Percentiles rank a stretch among this genome's conserved stretches.
These are phyloP conservation scores for Triplophysa siluroides DNA, from an alignment of 2,113 vertebrate species.

Conservation along the genomic window DNA sequence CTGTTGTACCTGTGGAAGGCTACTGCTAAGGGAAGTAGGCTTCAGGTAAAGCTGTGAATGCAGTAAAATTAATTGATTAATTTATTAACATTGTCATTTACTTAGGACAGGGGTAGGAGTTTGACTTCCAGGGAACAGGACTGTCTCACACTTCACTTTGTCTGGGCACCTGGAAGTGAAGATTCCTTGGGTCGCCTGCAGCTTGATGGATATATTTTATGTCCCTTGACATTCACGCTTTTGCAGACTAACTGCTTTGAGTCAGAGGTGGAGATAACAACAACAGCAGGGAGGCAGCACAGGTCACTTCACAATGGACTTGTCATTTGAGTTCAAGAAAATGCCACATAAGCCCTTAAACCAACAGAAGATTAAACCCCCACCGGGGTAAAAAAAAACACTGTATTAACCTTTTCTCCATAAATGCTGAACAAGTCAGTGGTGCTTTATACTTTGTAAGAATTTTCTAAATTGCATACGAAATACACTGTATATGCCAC, in stretches of 20 bases:
- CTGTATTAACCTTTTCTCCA: background rate
- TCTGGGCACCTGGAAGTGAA: background rate
- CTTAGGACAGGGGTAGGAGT: too few relatives aligned
- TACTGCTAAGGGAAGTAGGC: too few relatives aligned
- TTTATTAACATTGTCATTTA: too few relatives aligned
- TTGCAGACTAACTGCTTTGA: slow-evolving; percentile 23
- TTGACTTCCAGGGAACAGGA: too few relatives aligned
- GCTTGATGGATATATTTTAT: slow-evolving; percentile 14
- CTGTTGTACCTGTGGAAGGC: too few relatives aligned
- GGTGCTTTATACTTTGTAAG: too few relatives aligned
- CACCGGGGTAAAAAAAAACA: background rate
- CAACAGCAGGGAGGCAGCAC: slow-evolving; percentile 10
- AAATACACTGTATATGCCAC: too few relatives aligned
- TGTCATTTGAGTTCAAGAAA: slow-evolving; percentile 17
- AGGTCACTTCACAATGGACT: slow-evolving; percentile 32
- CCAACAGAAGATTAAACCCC: background rate
- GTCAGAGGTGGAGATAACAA: slow-evolving; percentile 34
- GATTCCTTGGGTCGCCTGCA: slow-evolving; percentile 3
- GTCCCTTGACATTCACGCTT: slow-evolving; percentile 38
- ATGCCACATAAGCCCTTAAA: slow-evolving; percentile 19
- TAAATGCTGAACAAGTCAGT: background rate
- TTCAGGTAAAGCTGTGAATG: too few relatives aligned
- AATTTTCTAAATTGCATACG: too few relatives aligned
- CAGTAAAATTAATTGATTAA: too few relatives aligned
- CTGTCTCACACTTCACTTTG: background rate